Evolutionary conservation across 2,888 invertebrate genomes (phyloP), one percentile per base, ranked within the genome.

Genomic region (Pycnomerus fuliginosus): DNA sequence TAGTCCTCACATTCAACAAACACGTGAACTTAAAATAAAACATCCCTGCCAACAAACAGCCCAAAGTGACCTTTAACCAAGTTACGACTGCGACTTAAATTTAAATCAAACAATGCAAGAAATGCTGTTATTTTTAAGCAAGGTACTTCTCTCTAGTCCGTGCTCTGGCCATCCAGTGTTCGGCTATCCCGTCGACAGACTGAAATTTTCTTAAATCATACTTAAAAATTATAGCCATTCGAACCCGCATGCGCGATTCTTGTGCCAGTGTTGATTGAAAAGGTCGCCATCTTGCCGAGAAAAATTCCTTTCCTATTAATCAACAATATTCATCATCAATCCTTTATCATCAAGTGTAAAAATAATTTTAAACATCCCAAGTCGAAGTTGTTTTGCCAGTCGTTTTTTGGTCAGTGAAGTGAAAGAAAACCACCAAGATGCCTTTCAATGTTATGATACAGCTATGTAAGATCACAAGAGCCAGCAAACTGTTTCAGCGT

Each of bases 381-480:
- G 17, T 17, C 15, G 3, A 34, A 14, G 16, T 33, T 16, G 4
- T 25, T 16, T 41, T 10, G 31, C 16, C 11, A 22, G 13, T 5
- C 20, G 8, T 5, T 20, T 16, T 34, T 23, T 13, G 20, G 11
- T n/a, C 11, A 12, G 2, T 25, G 35, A 17, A 30, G 14, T 2
- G n/a, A 41, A 30, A 3, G 41, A 55, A 44, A 52, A 40, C 28
- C 44, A 47, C 37, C 60, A 64, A 67, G 49, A 67, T 68, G 68
- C 62, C 65, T 50, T 60, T 70, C 62, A 71, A 69, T 60, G 65
- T 67, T 55, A 71, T 70, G 69, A 58, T 85, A 80, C 85, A 86
- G 64, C 85, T 83, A 71, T 90, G 89, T 72, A 82, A 87, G 70
- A 87, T 89, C 59, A 90, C 89, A 45, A 86, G 88, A 61, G 83